Conservation (phyloP, 2,113 vertebrate genomes). For the Myiopsitta monachus region DNA sequence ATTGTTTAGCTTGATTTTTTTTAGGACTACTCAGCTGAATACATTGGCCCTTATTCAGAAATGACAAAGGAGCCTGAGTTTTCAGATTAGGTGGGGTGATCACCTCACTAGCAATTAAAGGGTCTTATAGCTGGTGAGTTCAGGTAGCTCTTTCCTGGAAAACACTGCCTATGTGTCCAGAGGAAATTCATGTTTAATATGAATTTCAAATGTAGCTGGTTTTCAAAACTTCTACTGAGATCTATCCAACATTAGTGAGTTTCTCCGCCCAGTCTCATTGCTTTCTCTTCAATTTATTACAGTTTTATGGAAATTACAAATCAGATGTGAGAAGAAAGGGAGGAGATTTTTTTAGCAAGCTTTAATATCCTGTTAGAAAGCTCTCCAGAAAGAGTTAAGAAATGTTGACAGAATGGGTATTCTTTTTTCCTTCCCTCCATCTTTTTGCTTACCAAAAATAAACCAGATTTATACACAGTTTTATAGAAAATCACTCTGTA, state of each 20-base stretch:
- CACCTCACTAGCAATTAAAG: background rate
- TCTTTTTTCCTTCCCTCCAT: background rate
- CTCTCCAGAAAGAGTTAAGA: background rate
- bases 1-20: background rate
- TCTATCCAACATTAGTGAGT: background rate
- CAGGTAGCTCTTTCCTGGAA: background rate
- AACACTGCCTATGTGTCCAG: background rate
- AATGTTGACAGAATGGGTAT: background rate
- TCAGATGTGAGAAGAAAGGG: background rate
- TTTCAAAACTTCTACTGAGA: background rate
- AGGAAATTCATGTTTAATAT: background rate
- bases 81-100: background rate
- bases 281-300: background rate
- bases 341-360: background rate
- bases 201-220: background rate
- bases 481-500: constrained; percentile 51
- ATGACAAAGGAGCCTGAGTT: background rate
- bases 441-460: constrained; percentile 57
- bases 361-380: background rate
- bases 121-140: background rate
- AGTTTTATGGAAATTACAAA: background rate
- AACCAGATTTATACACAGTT: background rate
- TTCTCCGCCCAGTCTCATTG: background rate
- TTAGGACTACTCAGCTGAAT: background rate
- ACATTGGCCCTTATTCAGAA: background rate